Evolutionary conservation across 2,888 invertebrate species (phyloP).

Genomic region (Parapristionchus giblindavisi): DNA sequence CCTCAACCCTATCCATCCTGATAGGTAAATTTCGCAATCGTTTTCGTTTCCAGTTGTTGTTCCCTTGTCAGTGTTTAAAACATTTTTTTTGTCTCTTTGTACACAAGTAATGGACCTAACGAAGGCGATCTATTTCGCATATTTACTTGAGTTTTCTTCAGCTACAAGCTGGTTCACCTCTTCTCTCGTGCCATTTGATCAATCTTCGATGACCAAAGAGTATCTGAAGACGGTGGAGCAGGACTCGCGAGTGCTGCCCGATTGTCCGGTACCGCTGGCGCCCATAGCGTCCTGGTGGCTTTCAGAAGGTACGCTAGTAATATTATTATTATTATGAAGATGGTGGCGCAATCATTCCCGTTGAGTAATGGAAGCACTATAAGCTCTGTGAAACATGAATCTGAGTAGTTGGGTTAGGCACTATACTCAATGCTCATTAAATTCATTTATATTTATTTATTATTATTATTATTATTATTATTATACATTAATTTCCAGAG

Average conservation of each 20-base stretch:
- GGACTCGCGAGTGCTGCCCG: conserved; percentile 90
- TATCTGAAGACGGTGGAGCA: conserved; percentile 92
- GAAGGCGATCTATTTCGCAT: no score
- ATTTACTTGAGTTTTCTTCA: no score
- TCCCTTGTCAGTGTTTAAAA: no score
- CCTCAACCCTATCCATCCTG: no score
- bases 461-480: no score
- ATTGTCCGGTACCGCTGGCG: conserved; percentile 93
- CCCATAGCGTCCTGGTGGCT: conserved; percentile 94
- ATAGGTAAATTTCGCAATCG: no score
- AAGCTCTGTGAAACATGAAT: neutral
- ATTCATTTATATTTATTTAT: no score
- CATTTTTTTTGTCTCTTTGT: no score
- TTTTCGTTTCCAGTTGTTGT: no score
- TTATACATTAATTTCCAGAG: conserved; percentile 75
- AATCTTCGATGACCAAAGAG: conserved; percentile 85
- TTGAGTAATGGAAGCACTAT: neutral
- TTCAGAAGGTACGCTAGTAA: conserved; percentile 79
- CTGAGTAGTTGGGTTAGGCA: neutral
- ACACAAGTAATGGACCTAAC: no score
- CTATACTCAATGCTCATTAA: no score
- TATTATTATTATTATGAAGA: neutral
- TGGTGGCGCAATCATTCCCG: neutral
- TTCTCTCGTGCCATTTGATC: conserved; percentile 95
- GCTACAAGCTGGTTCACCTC: conserved; percentile 93